Percentiles rank a stretch among this genome's conserved stretches.
These are phyloP conservation scores for Lepus oiostolus DNA, from an alignment of 2,797 vertebrate genomes.

Conservation along the genomic window DNA sequence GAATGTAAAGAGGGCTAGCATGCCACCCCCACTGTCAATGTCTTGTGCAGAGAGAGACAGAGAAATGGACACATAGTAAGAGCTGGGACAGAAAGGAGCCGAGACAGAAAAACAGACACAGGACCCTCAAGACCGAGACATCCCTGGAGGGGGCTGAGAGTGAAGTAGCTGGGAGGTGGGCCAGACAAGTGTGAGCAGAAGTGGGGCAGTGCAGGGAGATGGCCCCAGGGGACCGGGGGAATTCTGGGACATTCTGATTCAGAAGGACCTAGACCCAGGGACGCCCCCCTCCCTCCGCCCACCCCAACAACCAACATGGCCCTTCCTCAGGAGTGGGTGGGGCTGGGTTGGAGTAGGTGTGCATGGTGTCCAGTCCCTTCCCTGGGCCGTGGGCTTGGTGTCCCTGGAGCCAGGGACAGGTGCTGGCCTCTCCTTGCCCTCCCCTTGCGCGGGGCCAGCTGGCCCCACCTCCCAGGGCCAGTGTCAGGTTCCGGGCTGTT, in stretches of 20 bases:
- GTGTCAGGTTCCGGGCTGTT: conserved; percentile 79
- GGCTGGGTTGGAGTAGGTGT: not conserved
- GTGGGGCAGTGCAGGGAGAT: not conserved
- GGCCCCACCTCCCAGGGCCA: not conserved
- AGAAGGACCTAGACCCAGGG: not conserved
- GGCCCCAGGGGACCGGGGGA: not conserved
- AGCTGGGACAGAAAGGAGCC: not conserved
- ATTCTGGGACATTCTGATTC: not conserved
- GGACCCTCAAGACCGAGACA: not conserved
- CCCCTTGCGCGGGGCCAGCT: conserved; percentile 37
- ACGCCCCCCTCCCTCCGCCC: not conserved
- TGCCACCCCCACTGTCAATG: not conserved
- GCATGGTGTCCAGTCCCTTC: not conserved
- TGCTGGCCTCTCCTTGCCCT: not conserved
- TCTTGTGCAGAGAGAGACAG: not conserved
- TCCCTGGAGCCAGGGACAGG: conserved; percentile 59
- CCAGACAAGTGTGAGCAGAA: not conserved
- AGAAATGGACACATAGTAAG: not conserved
- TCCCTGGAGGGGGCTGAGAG: not conserved
- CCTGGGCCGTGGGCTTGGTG: not conserved
- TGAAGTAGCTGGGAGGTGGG: not conserved
- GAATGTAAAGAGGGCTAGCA: not conserved
- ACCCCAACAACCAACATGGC: too few species aligned
- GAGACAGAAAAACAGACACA: not conserved
- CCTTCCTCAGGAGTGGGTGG: not conserved